Evolutionary conservation across 23 tunicate genomes (phyloP).

Genomic region (Trididemnum miniatum): DNA sequence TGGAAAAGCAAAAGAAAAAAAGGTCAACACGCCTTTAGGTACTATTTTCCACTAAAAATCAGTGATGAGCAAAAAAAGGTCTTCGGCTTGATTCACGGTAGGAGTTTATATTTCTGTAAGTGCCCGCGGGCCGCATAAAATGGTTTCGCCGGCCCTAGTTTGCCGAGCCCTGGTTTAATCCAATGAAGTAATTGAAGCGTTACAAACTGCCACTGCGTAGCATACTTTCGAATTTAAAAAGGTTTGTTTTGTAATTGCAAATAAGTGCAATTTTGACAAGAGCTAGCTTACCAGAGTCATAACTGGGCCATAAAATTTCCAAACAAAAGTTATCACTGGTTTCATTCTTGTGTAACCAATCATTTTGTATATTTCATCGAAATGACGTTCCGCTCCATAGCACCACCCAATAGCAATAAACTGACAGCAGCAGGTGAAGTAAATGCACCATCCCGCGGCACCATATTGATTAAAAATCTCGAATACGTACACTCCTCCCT

Average conservation of each 20-base stretch:
- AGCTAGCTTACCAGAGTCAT: slow-evolving; percentile 32
- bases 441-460: slow-evolving; percentile 58
- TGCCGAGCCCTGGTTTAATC: background rate
- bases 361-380: slow-evolving; percentile 40
- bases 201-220: no score
- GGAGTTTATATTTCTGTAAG: no score
- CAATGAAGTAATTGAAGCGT: no score
- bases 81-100: no score
- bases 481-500: slow-evolving; percentile 67
- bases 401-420: slow-evolving; percentile 60
- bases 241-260: no score
- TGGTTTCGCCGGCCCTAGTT: no score
- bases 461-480: slow-evolving; percentile 56
- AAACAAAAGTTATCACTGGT: slow-evolving; percentile 6
- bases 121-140: no score
- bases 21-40: background rate
- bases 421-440: slow-evolving; percentile 16
- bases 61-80: no score
- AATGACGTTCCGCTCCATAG: slow-evolving; percentile 37
- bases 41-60: no score
- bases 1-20: no score
- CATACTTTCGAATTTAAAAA: no score
- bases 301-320: slow-evolving; percentile 47
- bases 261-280: background rate
- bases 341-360: slow-evolving; percentile 15